Conservation (phyloP, 2,888 invertebrate species). For the Euzophera pinguis region DNA sequence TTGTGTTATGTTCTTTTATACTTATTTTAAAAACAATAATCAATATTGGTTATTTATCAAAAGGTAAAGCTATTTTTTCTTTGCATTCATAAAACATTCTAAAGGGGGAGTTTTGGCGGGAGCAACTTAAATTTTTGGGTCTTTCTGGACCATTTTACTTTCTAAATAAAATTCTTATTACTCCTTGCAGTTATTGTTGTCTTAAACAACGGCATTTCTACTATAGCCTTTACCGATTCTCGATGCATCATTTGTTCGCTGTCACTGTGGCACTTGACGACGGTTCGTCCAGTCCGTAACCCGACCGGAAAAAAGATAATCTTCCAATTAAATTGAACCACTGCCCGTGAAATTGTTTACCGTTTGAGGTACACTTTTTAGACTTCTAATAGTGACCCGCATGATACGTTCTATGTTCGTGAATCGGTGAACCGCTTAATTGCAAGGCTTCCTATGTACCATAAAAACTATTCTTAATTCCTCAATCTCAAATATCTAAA, state of each 20-base stretch:
- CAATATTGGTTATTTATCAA: too few species aligned
- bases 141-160: too few species aligned
- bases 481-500: too few species aligned
- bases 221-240: constrained; percentile 18
- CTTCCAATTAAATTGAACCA: constrained; percentile 73
- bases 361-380: constrained; percentile 52
- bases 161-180: too few species aligned
- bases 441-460: background rate
- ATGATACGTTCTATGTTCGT: background rate
- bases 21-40: too few species aligned
- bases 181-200: too few species aligned
- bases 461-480: background rate
- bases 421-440: constrained; percentile 2
- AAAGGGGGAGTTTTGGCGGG: too few species aligned
- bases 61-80: too few species aligned
- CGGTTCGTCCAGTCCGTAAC: constrained; percentile 46
- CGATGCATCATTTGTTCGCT: constrained; percentile 68
- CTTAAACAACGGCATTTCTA: background rate
- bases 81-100: too few species aligned
- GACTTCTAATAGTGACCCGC: constrained; percentile 1
- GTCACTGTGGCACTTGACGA: constrained; percentile 63
- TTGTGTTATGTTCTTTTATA: too few species aligned
- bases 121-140: too few species aligned
- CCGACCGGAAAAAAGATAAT: constrained; percentile 67
- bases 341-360: constrained; percentile 74